Evolutionary conservation across 2,113 vertebrate genomes (phyloP), one percentile per base, ranked within the genome.

Genomic region (Heliornis fulica): DNA sequence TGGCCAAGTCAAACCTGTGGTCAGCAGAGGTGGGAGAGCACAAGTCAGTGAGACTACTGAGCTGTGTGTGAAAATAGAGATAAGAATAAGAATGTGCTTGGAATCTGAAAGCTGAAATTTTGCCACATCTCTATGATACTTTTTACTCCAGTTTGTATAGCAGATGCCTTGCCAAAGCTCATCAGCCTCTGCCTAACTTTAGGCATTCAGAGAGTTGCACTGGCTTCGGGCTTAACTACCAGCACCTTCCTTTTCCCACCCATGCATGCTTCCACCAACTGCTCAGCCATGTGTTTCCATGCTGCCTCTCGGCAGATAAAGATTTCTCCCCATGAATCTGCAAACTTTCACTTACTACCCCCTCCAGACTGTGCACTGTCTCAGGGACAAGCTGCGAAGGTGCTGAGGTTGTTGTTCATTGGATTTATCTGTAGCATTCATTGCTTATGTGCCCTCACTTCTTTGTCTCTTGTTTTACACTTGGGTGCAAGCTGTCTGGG

Each of bases 231-330:
- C 21, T 65, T 72, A 68, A 29, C 16, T 23, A 6, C 48, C 56
- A 56, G 23, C 34, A 13, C 38, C 78, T 71, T 45, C 1, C 1
- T 48, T 23, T 66, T 78, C 41, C 53, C 38, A 41, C 18, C 15
- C 50, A 10, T 21, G 13, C 15, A 9, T 19, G 9, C 11, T 38
- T 89, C 36, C 40, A 72, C 7, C 3, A 77, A 45, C 17, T 54
- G 6, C 1, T 1, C 1, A 12, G 53, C 26, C 8, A 0, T 28
- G 36, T 21, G 6, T 63, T 84, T 57, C 22, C 32, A 8, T 21
- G 28, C 22, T 81, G n/a, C 19, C 31, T 68, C 50, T 86, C 1
- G 0, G 21, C 15, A 45, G 26, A 65, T 26, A 51, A 74, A 54
- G 34, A 50, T 53, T 80, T 94, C 14, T 63, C 11, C 29, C 4